A percentile compares a stretch with the other conserved stretches of the same genome.
These are phyloP conservation scores for Sabatieria punctata DNA, from an alignment of 2,888 invertebrate genomes.

Conservation along the genomic window DNA sequence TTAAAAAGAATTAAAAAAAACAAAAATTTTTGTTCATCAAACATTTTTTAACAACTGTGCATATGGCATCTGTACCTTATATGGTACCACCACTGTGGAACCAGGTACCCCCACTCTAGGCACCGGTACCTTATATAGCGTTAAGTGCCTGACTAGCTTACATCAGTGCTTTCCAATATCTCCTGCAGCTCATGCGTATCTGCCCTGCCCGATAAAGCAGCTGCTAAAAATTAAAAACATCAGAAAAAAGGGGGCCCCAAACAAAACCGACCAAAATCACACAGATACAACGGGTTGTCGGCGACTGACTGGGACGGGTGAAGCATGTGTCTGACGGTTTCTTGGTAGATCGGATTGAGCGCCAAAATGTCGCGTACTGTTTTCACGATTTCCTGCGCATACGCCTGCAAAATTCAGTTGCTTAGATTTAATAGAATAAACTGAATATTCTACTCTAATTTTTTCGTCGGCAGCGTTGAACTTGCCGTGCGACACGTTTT, in stretches of 20 bases:
- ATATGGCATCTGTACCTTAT: too few species aligned
- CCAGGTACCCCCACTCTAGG: too few species aligned
- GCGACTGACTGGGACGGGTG: conserved; percentile 89
- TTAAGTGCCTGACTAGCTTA: too few species aligned
- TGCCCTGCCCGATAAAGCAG: conserved; percentile 67
- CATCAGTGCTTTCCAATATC: conserved; percentile 55
- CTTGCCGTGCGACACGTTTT: conserved; percentile 70
- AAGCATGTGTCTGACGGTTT: conserved; percentile 91
- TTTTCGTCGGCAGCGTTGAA: conserved; percentile 83
- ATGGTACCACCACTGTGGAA: too few species aligned
- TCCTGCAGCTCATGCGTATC: conserved; percentile 73
- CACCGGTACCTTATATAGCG: too few species aligned
- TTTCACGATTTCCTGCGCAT: conserved; percentile 89
- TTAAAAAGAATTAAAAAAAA: too few species aligned
- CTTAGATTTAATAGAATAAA: conserved; percentile 13
- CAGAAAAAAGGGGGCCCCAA: background rate
- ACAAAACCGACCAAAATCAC: conserved; percentile 55
- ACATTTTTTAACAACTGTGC: too few species aligned
- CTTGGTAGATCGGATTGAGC: conserved; percentile 78
- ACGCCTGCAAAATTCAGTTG: conserved; percentile 44
- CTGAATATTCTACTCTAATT: conserved; percentile 42
- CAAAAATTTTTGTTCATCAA: too few species aligned
- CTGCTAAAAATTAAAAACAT: conserved; percentile 35
- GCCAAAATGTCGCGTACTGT: conserved; percentile 89
- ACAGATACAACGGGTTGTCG: conserved; percentile 92